Base-by-base conservation (phyloP, 1,140 invertebrate species). In the Magallana gigas region DNA sequence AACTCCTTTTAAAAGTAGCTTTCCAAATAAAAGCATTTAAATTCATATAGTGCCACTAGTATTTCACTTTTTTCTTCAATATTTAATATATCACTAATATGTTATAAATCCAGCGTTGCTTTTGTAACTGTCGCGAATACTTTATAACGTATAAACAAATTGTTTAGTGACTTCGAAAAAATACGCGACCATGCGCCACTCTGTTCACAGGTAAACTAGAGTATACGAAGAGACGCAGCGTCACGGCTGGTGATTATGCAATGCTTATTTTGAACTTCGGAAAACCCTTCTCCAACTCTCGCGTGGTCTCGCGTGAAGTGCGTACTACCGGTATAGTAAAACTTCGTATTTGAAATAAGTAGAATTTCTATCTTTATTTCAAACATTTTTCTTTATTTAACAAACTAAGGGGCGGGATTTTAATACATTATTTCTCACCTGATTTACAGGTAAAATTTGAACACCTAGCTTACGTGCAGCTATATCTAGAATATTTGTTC, bases 191-290 rank as follows among this genome's bases (percentile, higher is more conserved):
- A 76, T 76, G 68, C 68, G 68, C 68, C 23, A 76, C 23, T 36
- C 14, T 29, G 68, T 29, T 76, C 68, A 12, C 68, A 76, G 68
- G 68, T 76, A 76, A 76, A 76, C 68, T 76, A 76, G 29, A 76
- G 64, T 76, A 29, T 64, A 18, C 1, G 23, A 23, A 23, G 36
- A 76, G 68, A 76, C 68, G 68, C 68, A 76, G 68, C 68, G 68
- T 76, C 68, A 76, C 68, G 68, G 68, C 68, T 9, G 68, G 23
- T 76, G 68, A 76, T 76, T 76, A 76, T 76, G 68, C 68, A 76
- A 76, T 76, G 68, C 68, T 76, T 23, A 76, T 76, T 76, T 76
- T 76, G 68, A 76, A 76, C 68, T 76, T 36, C 68, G 68, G 68
- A 29, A 76, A 76, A 36, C 23, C 68, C 68, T 48, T 64, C 23